Evolutionary conservation across 2,113 vertebrate species (phyloP), one percentile per base, ranked within the genome.

Genomic region (Struthio camelus): DNA sequence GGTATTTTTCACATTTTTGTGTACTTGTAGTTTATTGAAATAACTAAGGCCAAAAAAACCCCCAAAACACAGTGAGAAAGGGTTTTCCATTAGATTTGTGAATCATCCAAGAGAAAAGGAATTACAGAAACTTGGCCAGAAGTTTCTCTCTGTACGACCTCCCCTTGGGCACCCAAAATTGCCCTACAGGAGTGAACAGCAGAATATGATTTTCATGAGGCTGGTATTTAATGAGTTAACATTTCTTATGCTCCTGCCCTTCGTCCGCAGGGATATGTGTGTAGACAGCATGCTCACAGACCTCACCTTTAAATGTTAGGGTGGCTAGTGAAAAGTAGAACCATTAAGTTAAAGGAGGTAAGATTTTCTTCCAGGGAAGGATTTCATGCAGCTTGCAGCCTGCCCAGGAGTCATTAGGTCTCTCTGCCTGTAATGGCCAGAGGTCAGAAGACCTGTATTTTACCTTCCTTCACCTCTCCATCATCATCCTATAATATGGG

Each of bases 221-320:
- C 4, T 34, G 1, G 1, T 62, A 6, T 71, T 81, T 80, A 72
- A 72, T 17, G 32, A 67, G 40, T n/a, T 18, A 18, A 18, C 12
- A 16, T 7, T 64, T 66, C 71, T 87, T 42, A 34, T 36, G 4
- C 4, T 90, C 13, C 27, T 90, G 25, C 56, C 16, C 6, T 75
- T 46, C 78, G 38, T 54, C 58, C 16, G 14, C 3, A 6, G 10
- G 1, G 1, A 1, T 3, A 14, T 46, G 23, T 36, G 3, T 82
- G 10, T 54, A 76, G 44, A 36, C 7, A 69, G 6, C 30, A 28
- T 7, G 11, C 7, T 59, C 44, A 70, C 0, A 0, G 67, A 50
- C 12, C 4, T 89, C 22, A 88, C 5, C 14, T 7, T 66, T 20
- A 90, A 71, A 80, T 53, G 7, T 42, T 46, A 46, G 40, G 44